Evolutionary conservation across 2,797 vertebrate genomes (phyloP).

Genomic region (Oceanodroma leucorhoa): DNA sequence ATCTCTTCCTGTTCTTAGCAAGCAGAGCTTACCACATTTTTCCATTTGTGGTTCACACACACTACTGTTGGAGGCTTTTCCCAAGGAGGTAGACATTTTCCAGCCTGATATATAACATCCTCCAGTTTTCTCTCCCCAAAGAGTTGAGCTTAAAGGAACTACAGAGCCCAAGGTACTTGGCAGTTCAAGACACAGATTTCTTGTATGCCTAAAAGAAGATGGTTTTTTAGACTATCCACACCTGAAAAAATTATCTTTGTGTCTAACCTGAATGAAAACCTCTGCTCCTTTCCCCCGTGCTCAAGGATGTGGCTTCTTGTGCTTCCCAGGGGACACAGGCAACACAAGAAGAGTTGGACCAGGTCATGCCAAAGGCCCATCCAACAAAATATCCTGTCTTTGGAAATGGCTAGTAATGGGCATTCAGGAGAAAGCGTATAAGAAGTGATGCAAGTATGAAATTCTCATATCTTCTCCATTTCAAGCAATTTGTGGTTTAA

Average conservation of each 20-base stretch:
- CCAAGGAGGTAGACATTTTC: background rate
- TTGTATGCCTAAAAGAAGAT: background rate
- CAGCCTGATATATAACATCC: background rate
- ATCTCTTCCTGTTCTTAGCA: background rate
- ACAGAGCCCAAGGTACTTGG: background rate
- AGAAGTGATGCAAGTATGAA: slow-evolving; percentile 29
- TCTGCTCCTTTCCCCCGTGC: background rate
- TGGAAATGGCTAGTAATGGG: background rate
- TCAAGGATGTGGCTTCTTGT: background rate
- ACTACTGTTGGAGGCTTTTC: background rate
- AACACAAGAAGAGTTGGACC: background rate
- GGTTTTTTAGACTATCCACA: background rate
- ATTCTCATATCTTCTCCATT: slow-evolving; percentile 47
- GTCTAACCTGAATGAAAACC: background rate
- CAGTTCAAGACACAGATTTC: background rate
- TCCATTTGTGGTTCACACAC: background rate
- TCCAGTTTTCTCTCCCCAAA: background rate
- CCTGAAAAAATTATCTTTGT: background rate
- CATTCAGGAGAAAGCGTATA: slow-evolving; percentile 11
- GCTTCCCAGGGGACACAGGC: background rate
- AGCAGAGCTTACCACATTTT: background rate
- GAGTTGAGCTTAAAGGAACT: background rate
- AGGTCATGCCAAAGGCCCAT: background rate
- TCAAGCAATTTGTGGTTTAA: slow-evolving; percentile 63
- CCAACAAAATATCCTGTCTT: background rate